Percentiles rank a stretch among this genome's conserved stretches.
phyloP scores from a whole-genome alignment of 2,797 vertebrate species.

The Tamandua tetradactyla region DNA sequence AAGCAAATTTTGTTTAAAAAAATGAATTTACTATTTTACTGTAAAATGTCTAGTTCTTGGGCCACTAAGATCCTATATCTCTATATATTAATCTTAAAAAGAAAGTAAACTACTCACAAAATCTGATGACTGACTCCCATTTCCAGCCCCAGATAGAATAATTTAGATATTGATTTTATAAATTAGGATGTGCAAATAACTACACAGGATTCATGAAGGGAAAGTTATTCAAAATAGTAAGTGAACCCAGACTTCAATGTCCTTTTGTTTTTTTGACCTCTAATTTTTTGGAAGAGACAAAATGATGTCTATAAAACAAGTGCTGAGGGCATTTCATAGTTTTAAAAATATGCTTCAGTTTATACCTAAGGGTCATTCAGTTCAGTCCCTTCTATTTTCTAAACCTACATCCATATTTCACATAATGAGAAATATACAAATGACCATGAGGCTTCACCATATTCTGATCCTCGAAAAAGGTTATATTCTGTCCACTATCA shows the following conservation, averaged over 20 bases:
- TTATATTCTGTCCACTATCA: not conserved
- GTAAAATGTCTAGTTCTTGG: not conserved
- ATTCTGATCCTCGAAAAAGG: not conserved
- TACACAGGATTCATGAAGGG: not conserved
- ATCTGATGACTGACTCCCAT: not conserved
- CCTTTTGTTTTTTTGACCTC: not conserved
- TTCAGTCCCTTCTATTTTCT: not conserved
- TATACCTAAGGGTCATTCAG: not conserved
- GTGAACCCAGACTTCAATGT: not conserved
- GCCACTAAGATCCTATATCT: not conserved
- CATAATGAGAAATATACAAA: slow-evolving; percentile 2
- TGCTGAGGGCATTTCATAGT: not conserved
- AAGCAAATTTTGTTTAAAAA: slow-evolving; percentile 7
- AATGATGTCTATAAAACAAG: not conserved
- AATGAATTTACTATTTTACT: not conserved
- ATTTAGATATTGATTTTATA: slow-evolving; percentile 53
- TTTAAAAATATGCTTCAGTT: not conserved
- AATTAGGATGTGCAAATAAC: slow-evolving; percentile 21
- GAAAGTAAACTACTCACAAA: not conserved
- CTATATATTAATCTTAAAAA: not conserved
- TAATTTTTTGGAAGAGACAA: not conserved
- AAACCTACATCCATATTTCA: not conserved
- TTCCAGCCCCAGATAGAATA: not conserved
- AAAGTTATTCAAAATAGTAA: slow-evolving; percentile 6
- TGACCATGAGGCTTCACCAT: not conserved